phyloP scores from a whole-genome alignment of 2,113 vertebrate genomes.

The Solenodon paradoxus region DNA sequence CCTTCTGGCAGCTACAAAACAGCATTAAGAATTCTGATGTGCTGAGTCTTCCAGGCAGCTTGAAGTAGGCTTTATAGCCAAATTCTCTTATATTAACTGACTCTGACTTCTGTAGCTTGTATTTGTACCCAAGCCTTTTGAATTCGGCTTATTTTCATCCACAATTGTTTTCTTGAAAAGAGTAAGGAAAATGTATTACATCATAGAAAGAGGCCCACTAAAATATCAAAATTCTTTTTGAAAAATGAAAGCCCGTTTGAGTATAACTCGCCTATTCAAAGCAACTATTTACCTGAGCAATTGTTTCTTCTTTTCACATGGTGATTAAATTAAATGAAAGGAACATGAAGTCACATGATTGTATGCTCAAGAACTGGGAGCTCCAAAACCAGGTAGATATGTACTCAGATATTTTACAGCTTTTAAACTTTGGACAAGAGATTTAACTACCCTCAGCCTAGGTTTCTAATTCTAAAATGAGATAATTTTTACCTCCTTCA shows the following conservation, averaged over 20 bases:
- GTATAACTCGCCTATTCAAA: background rate
- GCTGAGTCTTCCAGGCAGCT: too few species aligned
- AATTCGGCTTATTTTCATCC: too few species aligned
- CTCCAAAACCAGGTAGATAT: background rate
- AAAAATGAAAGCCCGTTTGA: background rate
- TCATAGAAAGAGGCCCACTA: background rate
- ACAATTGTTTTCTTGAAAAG: background rate
- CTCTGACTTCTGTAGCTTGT: too few species aligned
- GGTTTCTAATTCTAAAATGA: background rate
- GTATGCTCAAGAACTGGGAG: background rate
- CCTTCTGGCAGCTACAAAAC: too few species aligned
- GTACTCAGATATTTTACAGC: background rate
- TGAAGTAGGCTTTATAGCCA: too few species aligned
- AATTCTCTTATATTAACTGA: too few species aligned
- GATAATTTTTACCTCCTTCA: background rate
- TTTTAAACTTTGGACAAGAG: background rate
- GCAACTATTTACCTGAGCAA: background rate
- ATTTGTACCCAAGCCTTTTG: too few species aligned
- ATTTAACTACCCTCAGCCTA: background rate
- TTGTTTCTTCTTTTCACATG: background rate
- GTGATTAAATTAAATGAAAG: background rate
- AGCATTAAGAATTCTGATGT: too few species aligned
- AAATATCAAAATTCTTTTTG: background rate
- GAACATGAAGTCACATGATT: background rate
- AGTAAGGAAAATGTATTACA: background rate